Evolutionary conservation across 2,113 vertebrate genomes (phyloP).

Genomic region (Callithrix jacchus): DNA sequence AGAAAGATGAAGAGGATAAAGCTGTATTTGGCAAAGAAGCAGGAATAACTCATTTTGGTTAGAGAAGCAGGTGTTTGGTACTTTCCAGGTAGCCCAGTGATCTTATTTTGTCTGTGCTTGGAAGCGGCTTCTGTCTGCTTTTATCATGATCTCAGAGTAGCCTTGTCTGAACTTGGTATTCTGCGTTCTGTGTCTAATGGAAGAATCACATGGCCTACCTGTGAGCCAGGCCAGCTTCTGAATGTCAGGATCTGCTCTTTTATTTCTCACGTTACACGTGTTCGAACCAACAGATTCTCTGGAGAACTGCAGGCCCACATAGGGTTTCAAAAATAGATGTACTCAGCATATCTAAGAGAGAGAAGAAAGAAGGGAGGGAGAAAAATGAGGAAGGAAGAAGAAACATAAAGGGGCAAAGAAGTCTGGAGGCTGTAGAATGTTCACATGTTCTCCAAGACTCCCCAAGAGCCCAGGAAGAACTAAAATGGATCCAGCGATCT

Average conservation of each 20-base stretch:
- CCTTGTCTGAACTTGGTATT: background rate
- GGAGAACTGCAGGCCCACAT: background rate
- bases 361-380: background rate
- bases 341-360: background rate
- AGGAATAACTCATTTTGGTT: background rate
- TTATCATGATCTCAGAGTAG: background rate
- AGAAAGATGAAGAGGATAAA: background rate
- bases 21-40: background rate
- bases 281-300: background rate
- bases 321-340: background rate
- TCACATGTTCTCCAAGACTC: background rate
- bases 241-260: background rate
- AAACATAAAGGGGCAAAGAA: background rate
- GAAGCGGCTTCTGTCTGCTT: background rate
- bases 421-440: background rate
- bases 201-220: background rate
- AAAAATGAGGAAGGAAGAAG: background rate
- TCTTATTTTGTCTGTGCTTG: background rate
- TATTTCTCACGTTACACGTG: background rate
- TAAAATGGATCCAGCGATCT: background rate
- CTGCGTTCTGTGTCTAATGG: background rate
- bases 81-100: background rate
- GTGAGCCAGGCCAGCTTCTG: background rate
- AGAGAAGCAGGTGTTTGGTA: background rate
- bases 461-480: background rate